Evolutionary conservation across 2,113 vertebrate species (phyloP).

Genomic region (Apteryx owenii): DNA sequence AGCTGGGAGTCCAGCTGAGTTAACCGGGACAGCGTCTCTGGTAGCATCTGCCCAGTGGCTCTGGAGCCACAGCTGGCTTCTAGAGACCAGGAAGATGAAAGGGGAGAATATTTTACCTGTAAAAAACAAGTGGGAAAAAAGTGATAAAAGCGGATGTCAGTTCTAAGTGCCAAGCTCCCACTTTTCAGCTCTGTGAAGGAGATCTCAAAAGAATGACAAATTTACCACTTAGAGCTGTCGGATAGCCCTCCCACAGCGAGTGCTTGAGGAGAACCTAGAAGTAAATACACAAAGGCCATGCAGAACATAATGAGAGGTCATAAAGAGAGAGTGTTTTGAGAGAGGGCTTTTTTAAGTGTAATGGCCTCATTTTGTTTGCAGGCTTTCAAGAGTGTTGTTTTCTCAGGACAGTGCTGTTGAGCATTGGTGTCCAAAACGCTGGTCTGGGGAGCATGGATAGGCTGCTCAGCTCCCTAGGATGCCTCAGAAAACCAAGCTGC

Average conservation of each 20-base stretch:
- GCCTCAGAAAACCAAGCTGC: rapidly evolving
- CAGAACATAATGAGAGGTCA: neutral
- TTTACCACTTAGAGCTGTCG: neutral
- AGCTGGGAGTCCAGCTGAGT: neutral
- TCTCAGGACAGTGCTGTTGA: neutral
- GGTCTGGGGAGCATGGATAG: too few relatives aligned
- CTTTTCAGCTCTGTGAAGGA: too few relatives aligned
- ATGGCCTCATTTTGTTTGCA: too few relatives aligned
- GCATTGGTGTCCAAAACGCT: too few relatives aligned
- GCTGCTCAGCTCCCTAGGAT: neutral
- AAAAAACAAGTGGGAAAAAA: neutral
- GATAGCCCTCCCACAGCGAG: neutral
- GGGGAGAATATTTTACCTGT: too few relatives aligned
- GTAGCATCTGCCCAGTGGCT: neutral
- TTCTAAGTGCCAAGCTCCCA: neutral
- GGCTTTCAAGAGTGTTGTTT: neutral
- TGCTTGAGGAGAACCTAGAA: neutral
- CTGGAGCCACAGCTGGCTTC: neutral
- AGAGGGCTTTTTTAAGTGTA: neutral
- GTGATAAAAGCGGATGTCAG: neutral
- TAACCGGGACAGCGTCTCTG: neutral
- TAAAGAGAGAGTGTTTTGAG: neutral
- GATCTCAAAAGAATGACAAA: neutral
- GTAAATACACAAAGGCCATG: neutral
- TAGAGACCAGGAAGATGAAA: neutral